These are phyloP conservation scores for Vanacampus margaritifer DNA, from an alignment of 2,113 vertebrate species.

Conservation along the genomic window DNA sequence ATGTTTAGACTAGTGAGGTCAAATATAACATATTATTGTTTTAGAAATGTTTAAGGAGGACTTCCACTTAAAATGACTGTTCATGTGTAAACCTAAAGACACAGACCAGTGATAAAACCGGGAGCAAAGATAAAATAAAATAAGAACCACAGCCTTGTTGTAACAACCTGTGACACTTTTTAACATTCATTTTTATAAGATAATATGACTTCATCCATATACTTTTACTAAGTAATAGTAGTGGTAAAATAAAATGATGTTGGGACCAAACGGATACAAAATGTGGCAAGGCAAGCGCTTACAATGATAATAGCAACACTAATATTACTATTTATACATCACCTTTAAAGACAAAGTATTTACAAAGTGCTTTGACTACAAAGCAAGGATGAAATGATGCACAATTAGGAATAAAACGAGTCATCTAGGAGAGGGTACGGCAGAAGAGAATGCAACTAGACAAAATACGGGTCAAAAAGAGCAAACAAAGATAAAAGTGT, in stretches of 20 bases:
- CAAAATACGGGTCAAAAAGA: neutral
- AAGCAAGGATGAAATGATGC: neutral
- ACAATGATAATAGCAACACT: neutral
- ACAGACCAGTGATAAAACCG: no score
- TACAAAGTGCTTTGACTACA: neutral
- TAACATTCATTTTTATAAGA: no score
- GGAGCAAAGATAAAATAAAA: no score
- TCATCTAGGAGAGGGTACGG: neutral
- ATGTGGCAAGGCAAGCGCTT: neutral
- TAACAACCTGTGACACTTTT: no score
- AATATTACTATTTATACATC: neutral
- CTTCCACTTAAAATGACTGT: no score
- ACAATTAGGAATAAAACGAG: neutral
- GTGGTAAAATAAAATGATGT: neutral
- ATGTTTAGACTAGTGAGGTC: no score
- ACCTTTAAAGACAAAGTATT: neutral
- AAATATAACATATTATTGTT: no score
- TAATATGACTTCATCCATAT: neutral
- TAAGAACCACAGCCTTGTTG: no score
- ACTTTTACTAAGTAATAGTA: neutral
- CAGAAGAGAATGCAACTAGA: neutral
- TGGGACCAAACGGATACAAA: neutral
- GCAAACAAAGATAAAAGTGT: neutral
- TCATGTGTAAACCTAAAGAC: no score
- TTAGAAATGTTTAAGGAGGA: no score